A percentile compares a stretch with the other conserved stretches of the same genome.
phyloP scores from a whole-genome alignment of 1,140 invertebrate genomes.

The Scaptomyza hsui region DNA sequence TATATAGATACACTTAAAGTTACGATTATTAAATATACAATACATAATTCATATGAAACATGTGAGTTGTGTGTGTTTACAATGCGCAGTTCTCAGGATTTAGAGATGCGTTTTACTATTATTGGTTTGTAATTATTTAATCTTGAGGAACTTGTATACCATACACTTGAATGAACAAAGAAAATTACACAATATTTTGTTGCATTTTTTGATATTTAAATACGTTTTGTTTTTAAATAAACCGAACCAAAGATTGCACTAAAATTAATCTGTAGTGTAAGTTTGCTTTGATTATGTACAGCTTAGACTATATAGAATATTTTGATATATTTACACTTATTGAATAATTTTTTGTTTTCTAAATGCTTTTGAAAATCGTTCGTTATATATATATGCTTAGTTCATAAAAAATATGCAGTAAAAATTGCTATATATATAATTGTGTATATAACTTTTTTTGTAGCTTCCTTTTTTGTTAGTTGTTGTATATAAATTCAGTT shows the following conservation, averaged over 20 bases:
- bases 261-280: constrained; percentile 71
- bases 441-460: constrained; percentile 28
- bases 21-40: constrained; percentile 37
- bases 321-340: constrained; percentile 24
- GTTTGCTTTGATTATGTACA: constrained; percentile 57
- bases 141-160: constrained; percentile 83
- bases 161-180: constrained; percentile 83
- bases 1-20: constrained; percentile 28
- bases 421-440: constrained; percentile 58
- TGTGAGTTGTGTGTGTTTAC: constrained; percentile 64
- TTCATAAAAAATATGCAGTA: constrained; percentile 68
- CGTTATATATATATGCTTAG: constrained; percentile 26
- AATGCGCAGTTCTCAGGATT: constrained; percentile 47
- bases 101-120: constrained; percentile 62
- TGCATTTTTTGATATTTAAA: constrained; percentile 52
- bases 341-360: constrained; percentile 15
- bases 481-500: constrained; percentile 82
- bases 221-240: constrained; percentile 27
- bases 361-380: constrained; percentile 51
- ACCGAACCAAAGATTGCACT: constrained; percentile 74
- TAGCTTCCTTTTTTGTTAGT: constrained; percentile 24
- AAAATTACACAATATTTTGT: constrained; percentile 82
- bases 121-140: constrained; percentile 70
- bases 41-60: constrained; percentile 68
- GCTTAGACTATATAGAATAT: constrained; percentile 29